Conservation (phyloP, 2,113 vertebrate species). For the Phasianus colchicus region DNA sequence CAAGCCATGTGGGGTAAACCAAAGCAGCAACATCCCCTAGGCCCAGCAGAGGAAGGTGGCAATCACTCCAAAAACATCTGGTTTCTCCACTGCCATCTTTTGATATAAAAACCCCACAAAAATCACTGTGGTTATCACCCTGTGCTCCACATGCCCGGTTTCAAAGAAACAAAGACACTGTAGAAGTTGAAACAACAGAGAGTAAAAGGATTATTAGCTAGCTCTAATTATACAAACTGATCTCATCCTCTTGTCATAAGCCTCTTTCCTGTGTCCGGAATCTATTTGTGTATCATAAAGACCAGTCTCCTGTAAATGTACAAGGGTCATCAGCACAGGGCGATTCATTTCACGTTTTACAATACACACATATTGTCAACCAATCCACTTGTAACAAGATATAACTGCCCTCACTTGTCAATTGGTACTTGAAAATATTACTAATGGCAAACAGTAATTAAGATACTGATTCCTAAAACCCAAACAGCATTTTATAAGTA, state of each 20-base stretch:
- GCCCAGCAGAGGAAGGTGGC: neutral
- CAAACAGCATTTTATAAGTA: neutral
- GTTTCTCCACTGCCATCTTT: neutral
- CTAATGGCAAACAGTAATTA: neutral
- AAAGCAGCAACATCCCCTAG: accelerated
- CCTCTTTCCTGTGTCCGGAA: constrained; percentile 78
- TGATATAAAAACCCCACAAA: neutral
- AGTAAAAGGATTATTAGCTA: constrained; percentile 81
- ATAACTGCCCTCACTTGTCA: neutral
- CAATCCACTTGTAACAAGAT: neutral
- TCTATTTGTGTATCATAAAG: constrained; percentile 67
- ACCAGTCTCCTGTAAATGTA: constrained; percentile 44
- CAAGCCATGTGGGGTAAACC: neutral
- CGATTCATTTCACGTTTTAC: constrained; percentile 43
- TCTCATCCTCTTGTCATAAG: constrained; percentile 86
- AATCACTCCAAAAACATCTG: neutral
- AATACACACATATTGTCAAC: neutral
- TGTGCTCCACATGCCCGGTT: neutral
- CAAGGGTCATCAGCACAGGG: constrained; percentile 13
- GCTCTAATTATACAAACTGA: constrained; percentile 87
- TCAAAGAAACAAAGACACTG: constrained; percentile 64
- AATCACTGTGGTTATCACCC: neutral
- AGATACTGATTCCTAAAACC: neutral
- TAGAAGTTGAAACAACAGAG: constrained; percentile 72
- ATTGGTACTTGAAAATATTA: neutral